Base-by-base conservation (phyloP, 2,888 invertebrate species). In the Neoitamus cyanurus region DNA sequence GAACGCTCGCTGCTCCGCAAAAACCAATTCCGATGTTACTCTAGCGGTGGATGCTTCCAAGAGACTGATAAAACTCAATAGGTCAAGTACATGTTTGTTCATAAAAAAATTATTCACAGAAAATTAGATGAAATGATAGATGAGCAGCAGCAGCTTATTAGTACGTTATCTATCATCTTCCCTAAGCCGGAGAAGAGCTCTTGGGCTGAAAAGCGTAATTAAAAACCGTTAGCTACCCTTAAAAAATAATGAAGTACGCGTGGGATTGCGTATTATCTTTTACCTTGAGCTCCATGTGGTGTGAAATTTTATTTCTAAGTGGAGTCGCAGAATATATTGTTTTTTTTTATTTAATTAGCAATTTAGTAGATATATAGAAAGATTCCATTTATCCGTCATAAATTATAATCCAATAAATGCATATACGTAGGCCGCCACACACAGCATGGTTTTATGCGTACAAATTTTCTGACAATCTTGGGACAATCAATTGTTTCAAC, bases 61-160 rank as follows among this genome's bases (percentile, higher is more conserved):
- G 20, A 58, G 25, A 58, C 58, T 42, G 42, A 58, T 58, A 58
- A 58, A 58, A 58, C 25, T 58, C 58, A 58, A 58, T 20, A 58
- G 58, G 58, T 58, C 58, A 58, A 58, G 58, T 58, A 58, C 58
- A 58, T 20, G 58, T 58, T 58, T 58, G 58, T 58, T 58, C 58
- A 20, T 58, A 58, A 58, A 58, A 58, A 58, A 58, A 58, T 48
- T 20, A 58, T 58, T 58, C 58, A 15, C 58, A 58, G 25, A 15
- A 58, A 58, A 58, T 58, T 58, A 58, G 58, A 58, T 58, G 58
- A 58, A 58, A 25, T 58, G 58, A 58, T 58, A 58, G 58, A 58
- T 58, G 58, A 58, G 58, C 20, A 58, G 25, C 11, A 58, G 58
- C 58, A 58, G 15, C 15, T 25, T 25, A 7, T 58, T 58, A 58